A percentile compares a stretch with the other conserved stretches of the same genome.
Conservation (phyloP, 2,113 vertebrate species). For the Oncorhynchus masou region DNA sequence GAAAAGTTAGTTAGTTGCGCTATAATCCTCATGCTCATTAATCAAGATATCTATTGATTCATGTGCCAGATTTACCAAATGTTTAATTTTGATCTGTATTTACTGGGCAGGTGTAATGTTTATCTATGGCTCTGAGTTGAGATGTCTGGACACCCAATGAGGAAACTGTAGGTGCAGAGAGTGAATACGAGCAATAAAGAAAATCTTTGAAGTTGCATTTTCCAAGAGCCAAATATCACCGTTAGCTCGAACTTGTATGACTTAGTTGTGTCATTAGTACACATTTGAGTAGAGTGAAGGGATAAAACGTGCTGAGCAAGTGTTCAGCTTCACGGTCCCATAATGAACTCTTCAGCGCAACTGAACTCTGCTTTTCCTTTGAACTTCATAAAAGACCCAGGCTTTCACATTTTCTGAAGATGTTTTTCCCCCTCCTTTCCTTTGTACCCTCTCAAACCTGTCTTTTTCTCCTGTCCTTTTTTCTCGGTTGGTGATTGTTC, state of each 20-base stretch:
- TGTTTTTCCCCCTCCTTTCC: not conserved
- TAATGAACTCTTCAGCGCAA: not conserved
- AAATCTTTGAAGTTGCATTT: no score
- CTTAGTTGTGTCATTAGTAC: not conserved
- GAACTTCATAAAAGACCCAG: not conserved
- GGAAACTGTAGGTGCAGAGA: no score
- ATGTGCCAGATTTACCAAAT: no score
- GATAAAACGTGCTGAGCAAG: not conserved
- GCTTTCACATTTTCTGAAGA: not conserved
- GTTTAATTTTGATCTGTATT: no score
- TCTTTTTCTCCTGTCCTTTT: conserved; percentile 57
- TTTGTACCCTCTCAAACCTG: conserved; percentile 28
- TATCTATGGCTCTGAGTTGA: no score
- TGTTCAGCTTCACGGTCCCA: not conserved
- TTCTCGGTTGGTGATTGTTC: conserved; percentile 60
- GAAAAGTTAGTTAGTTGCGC: no score
- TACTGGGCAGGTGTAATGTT: no score
- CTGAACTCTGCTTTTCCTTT: not conserved
- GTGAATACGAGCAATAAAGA: no score
- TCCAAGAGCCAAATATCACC: not conserved
- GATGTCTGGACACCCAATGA: no score
- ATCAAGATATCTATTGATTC: no score
- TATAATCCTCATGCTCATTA: no score
- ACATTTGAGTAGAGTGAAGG: not conserved
- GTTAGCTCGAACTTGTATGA: not conserved